Conservation (phyloP, 2,113 vertebrate genomes). For the Hyla sarda region DNA sequence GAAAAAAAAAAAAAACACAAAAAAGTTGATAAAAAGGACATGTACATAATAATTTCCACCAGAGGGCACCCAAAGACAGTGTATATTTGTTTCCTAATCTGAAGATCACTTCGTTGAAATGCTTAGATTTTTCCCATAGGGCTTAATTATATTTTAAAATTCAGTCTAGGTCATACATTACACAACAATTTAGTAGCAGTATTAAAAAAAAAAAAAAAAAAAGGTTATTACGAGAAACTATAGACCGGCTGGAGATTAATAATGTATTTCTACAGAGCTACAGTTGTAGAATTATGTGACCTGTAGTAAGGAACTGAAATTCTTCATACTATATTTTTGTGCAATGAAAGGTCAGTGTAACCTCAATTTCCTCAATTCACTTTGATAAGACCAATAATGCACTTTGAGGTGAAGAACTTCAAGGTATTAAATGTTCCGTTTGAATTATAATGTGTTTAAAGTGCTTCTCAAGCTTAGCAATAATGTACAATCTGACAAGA, state of each 20-base stretch:
- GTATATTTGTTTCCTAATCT: conserved; percentile 57
- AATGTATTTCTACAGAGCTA: background rate
- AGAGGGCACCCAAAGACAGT: conserved; percentile 73
- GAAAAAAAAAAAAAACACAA: no score
- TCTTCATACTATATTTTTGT: conserved; percentile 31
- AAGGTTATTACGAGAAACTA: conserved; percentile 13
- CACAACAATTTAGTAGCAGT: conserved; percentile 41
- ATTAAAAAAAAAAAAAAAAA: background rate
- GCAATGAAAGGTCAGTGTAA: conserved; percentile 47
- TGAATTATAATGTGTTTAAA: background rate
- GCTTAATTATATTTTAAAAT: conserved; percentile 54
- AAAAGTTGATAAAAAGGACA: background rate
- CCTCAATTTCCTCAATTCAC: conserved; percentile 8
- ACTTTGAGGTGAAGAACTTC: conserved; percentile 10
- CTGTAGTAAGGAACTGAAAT: conserved; percentile 57
- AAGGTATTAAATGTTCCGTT: background rate
- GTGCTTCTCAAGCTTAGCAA: background rate
- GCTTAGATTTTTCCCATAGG: conserved; percentile 46
- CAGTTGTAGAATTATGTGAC: conserved; percentile 17
- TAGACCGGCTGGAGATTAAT: background rate
- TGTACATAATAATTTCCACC: conserved; percentile 62
- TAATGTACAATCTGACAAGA: background rate
- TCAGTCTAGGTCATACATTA: conserved; percentile 45
- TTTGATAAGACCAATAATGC: conserved; percentile 31
- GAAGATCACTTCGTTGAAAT: conserved; percentile 57